Evolutionary conservation across 2,797 vertebrate genomes (phyloP), one percentile per base, ranked within the genome.

Genomic region (Rhinogobio ventralis): DNA sequence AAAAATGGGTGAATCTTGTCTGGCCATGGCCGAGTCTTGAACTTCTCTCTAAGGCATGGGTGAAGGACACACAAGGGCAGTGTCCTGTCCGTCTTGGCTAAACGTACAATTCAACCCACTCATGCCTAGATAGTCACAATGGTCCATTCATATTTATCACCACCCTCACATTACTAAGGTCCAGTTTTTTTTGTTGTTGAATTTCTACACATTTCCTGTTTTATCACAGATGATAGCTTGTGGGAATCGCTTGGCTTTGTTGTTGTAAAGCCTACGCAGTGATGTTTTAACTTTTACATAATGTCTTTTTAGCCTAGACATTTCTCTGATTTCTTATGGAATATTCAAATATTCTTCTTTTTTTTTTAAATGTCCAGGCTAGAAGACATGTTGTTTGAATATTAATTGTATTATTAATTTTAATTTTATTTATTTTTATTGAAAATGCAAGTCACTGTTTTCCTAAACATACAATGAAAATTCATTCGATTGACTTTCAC

Each of bases 131-230:
- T 68, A 72, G 30, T 69, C 79, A 72, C 73, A 87, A 88, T 82
- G 49, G 55, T 57, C 82, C 66, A 84, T 86, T 86, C 79, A 84
- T 51, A 73, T 84, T 53, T 62, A 79, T 88, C 87, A 85, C 7
- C 53, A 73, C 57, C 49, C 51, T 73, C 71, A 28, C 74, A 82
- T 87, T 79, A 57, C 36, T 55, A 45, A 62, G 14, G 30, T 83
- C 42, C 7, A 30, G 60, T 30, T 28, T 83, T 55, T 39, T 23
- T 67, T 20, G 2, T n/a, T 51, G 5, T 20, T 55, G 20, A 15
- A 45, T 39, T 53, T 39, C 23, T 67, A n/a, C 46, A 45, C 36
- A 19, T 36, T 84, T 84, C 82, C 82, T 46, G 51, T 57, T 76
- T 75, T 53, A 75, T 75, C 9, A 28, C 23, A 33, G 36, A 71